phyloP scores from a whole-genome alignment of 2,888 invertebrate genomes.

The Drosophila paranaensis region DNA sequence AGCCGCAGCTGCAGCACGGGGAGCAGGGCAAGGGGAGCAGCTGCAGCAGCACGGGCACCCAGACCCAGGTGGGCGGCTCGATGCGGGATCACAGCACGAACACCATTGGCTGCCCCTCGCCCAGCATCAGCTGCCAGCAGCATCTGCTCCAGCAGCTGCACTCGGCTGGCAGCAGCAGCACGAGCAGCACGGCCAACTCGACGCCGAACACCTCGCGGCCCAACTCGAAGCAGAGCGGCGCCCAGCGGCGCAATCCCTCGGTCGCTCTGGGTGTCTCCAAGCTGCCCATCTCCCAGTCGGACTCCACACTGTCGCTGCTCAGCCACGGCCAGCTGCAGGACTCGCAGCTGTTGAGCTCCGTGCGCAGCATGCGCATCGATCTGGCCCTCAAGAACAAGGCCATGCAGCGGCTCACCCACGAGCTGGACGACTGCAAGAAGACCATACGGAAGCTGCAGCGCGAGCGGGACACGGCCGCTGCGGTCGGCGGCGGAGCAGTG shows the following conservation, averaged over 20 bases:
- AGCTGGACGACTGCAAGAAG: conserved; percentile 91
- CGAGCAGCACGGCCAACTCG: conserved; percentile 84
- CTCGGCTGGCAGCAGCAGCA: conserved; percentile 82
- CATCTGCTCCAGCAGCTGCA: conserved; percentile 58
- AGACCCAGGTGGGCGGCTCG: conserved; percentile 37
- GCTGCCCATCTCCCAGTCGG: conserved; percentile 86
- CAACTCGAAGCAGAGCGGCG: conserved; percentile 86
- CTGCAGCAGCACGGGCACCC: conserved; percentile 46
- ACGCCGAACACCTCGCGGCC: conserved; percentile 84
- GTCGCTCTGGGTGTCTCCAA: conserved; percentile 75
- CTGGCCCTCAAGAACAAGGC: conserved; percentile 90
- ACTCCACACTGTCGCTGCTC: conserved; percentile 83
- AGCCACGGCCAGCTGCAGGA: conserved; percentile 85
- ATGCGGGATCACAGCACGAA: conserved; percentile 80
- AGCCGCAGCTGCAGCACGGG: neutral
- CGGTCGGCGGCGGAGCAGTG: conserved; percentile 71
- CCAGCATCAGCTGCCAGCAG: conserved; percentile 62
- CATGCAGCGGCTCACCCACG: conserved; percentile 89
- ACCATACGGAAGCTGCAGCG: conserved; percentile 91
- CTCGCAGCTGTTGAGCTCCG: conserved; percentile 91
- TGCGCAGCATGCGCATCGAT: conserved; percentile 91
- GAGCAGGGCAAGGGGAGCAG: conserved; percentile 15
- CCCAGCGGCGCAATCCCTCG: conserved; percentile 75
- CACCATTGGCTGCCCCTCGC: conserved; percentile 79
- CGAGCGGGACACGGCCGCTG: conserved; percentile 87